Conservation (phyloP, 2,113 vertebrate species). For the Casuarius casuarius region DNA sequence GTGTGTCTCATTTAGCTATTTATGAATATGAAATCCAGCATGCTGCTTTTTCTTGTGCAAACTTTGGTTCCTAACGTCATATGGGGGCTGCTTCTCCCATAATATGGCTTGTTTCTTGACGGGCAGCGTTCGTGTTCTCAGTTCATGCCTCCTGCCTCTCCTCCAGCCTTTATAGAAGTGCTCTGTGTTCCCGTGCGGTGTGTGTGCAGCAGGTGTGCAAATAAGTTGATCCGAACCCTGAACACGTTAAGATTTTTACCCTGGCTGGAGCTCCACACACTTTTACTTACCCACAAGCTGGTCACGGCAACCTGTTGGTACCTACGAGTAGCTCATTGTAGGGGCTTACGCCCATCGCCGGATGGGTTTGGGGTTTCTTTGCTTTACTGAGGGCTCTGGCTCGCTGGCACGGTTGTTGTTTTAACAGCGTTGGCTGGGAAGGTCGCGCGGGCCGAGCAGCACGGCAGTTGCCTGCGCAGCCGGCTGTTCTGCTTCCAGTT, state of each 20-base stretch:
- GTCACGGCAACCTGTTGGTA: background rate
- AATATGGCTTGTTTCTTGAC: background rate
- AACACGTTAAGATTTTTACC: background rate
- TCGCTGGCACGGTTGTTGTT: background rate
- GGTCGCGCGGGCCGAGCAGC: background rate
- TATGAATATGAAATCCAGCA: constrained; percentile 60
- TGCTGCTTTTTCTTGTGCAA: constrained; percentile 64
- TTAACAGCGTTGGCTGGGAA: background rate
- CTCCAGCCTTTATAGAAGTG: background rate
- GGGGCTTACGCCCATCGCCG: background rate
- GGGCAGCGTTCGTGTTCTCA: constrained; percentile 3
- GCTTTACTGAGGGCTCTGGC: background rate
- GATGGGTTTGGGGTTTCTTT: background rate
- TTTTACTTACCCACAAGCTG: background rate
- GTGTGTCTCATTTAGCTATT: constrained; percentile 60
- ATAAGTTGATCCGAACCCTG: background rate
- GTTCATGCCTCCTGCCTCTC: background rate
- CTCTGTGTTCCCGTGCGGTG: background rate
- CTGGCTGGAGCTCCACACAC: background rate
- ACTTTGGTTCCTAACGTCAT: constrained; percentile 63
- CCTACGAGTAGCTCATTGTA: background rate
- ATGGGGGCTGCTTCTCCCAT: background rate
- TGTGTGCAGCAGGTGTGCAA: background rate
- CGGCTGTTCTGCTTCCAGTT: background rate
- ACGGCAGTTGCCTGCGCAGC: background rate